Evolutionary conservation across 2,797 vertebrate genomes (phyloP).

Genomic region (Macrochelys suwanniensis): DNA sequence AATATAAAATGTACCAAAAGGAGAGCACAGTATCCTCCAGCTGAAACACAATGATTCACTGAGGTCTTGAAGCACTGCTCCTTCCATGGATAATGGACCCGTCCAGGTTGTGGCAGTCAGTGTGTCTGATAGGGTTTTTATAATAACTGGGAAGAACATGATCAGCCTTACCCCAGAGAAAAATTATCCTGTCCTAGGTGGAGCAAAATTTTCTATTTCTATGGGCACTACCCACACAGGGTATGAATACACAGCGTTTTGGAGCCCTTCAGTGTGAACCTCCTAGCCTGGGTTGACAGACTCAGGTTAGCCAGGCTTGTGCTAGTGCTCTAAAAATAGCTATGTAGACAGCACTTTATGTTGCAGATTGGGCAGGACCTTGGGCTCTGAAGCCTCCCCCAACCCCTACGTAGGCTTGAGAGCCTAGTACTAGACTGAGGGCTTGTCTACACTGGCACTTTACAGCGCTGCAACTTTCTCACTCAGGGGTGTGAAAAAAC

Average conservation of each 20-base stretch:
- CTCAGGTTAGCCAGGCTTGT: background rate
- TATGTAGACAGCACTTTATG: too few species aligned
- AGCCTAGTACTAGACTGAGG: background rate
- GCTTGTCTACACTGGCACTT: too few species aligned
- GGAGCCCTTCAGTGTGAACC: background rate
- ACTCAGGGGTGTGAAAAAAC: too few species aligned
- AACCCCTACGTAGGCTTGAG: background rate
- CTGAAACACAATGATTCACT: background rate
- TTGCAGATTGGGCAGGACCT: too few species aligned
- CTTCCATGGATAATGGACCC: background rate
- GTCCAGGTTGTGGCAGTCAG: background rate
- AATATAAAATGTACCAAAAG: background rate
- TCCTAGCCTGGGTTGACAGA: background rate
- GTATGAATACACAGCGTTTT: background rate
- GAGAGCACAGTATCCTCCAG: background rate
- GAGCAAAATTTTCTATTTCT: background rate
- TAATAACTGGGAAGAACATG: background rate
- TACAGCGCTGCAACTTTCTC: too few species aligned
- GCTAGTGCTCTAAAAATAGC: background rate
- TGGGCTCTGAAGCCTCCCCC: too few species aligned
- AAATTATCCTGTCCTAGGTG: background rate
- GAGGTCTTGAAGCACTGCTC: rapidly evolving
- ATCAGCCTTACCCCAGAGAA: background rate
- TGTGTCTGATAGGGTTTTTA: background rate
- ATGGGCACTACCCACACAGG: background rate